A percentile compares a stretch with the other conserved stretches of the same genome.
These are phyloP conservation scores for Antheraea pernyi DNA, from an alignment of 1,140 invertebrate genomes.

Conservation along the genomic window DNA sequence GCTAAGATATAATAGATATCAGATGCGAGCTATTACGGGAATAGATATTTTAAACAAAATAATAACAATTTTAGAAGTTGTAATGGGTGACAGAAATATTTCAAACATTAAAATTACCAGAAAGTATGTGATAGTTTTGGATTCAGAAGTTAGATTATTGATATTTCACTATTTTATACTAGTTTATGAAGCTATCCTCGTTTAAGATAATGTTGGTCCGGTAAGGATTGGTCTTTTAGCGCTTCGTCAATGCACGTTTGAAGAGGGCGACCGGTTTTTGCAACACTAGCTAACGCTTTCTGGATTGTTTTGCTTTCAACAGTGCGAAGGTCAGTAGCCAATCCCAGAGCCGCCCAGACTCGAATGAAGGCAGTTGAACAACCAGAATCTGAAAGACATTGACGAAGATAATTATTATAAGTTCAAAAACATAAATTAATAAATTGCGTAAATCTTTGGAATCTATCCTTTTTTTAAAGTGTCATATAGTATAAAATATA, in stretches of 20 bases:
- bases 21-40: background rate
- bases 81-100: background rate
- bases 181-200: conserved; percentile 50
- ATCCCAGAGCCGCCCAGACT: conserved; percentile 83
- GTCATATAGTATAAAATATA: too few relatives aligned
- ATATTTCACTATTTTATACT: background rate
- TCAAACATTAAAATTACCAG: conserved; percentile 6
- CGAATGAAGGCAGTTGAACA: conserved; percentile 83
- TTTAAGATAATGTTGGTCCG: conserved; percentile 77
- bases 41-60: background rate
- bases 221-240: conserved; percentile 52
- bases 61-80: background rate
- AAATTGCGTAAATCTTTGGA: background rate
- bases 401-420: background rate
- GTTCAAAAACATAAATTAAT: background rate
- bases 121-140: background rate
- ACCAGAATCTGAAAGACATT: conserved; percentile 71
- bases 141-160: background rate
- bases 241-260: conserved; percentile 78
- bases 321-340: conserved; percentile 82
- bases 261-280: conserved; percentile 77
- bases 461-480: too few relatives aligned
- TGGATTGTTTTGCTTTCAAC: conserved; percentile 81
- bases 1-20: too few relatives aligned
- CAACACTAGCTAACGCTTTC: conserved; percentile 79